phyloP scores from a whole-genome alignment of 2,113 vertebrate genomes.

The Istiophorus platypterus region DNA sequence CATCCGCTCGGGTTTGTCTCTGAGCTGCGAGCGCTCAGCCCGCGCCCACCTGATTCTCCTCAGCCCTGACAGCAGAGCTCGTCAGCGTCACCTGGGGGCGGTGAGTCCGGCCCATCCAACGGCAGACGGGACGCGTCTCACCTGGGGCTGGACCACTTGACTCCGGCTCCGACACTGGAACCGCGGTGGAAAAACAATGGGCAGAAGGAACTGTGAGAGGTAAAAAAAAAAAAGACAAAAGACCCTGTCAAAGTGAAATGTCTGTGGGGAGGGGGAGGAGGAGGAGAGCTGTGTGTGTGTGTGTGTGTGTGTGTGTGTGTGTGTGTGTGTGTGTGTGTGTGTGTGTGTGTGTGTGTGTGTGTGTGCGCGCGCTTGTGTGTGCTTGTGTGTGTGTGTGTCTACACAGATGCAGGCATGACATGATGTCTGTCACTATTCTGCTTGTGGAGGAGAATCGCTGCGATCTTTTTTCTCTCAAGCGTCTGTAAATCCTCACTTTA shows the following conservation, averaged over 20 bases:
- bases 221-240: conserved; percentile 27
- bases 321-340: not conserved
- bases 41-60: conserved; percentile 13
- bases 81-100: not conserved
- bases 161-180: not conserved
- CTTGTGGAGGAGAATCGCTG: not conserved
- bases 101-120: too few relatives aligned
- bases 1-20: conserved; percentile 1
- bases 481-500: not conserved
- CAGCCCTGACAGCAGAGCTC: not conserved
- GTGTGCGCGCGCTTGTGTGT: too few relatives aligned
- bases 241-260: not conserved
- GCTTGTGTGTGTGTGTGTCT: not conserved
- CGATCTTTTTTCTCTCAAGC: conserved; percentile 1
- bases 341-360: too few relatives aligned
- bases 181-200: not conserved
- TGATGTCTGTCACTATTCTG: not conserved
- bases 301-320: not conserved
- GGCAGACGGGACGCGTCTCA: not conserved
- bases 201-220: not conserved
- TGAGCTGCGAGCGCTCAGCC: not conserved
- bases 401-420: not conserved
- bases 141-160: not conserved
- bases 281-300: not conserved
- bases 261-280: not conserved